phyloP scores from a whole-genome alignment of 2,888 invertebrate species.

The Aleiodes testaceus region DNA sequence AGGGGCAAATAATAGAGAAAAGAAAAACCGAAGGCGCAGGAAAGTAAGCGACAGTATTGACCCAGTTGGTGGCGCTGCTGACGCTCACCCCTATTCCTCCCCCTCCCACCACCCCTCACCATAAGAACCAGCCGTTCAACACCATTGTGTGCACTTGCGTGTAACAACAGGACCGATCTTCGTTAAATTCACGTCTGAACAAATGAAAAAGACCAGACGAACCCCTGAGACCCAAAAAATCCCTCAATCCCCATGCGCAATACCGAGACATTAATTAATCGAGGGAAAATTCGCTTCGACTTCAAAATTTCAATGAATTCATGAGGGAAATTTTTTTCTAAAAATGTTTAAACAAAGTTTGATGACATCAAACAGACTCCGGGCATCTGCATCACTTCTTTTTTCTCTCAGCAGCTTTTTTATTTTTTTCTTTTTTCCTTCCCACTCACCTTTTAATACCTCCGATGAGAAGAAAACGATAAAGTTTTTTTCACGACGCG shows the following conservation, averaged over 20 bases:
- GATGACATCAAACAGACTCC: background rate
- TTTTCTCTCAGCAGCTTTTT: background rate
- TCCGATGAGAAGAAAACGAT: background rate
- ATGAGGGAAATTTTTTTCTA: no score
- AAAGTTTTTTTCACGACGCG: background rate
- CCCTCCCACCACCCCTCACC: background rate
- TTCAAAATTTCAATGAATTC: no score
- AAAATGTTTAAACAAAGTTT: background rate
- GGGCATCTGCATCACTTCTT: background rate
- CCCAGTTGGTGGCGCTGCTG: conserved; percentile 17
- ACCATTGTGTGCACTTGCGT: no score
- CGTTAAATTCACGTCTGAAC: no score
- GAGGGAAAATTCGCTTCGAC: no score
- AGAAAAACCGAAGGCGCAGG: background rate
- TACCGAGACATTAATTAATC: no score
- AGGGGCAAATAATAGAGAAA: background rate
- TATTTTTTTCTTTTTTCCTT: background rate
- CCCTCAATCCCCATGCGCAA: no score
- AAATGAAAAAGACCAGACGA: no score
- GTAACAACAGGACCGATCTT: no score
- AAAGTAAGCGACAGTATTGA: conserved; percentile 11
- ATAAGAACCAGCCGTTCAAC: no score
- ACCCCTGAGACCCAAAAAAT: no score
- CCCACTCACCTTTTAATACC: background rate
- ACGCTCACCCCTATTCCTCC: background rate